Evolutionary conservation across 2,797 vertebrate genomes (phyloP).

Genomic region (Sparidentex hasta): DNA sequence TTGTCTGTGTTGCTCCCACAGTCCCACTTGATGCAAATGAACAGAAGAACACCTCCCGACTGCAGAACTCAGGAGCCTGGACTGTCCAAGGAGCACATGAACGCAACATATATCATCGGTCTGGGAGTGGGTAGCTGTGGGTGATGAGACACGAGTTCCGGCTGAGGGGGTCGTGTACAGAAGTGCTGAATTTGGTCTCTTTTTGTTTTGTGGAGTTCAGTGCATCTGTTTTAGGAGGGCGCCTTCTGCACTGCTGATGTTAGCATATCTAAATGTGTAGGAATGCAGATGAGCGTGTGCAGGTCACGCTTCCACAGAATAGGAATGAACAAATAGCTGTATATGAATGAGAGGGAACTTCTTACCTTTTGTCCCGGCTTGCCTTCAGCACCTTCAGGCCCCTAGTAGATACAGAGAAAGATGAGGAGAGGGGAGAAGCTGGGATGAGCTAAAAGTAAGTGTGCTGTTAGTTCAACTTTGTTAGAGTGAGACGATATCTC

Average conservation of each 20-base stretch:
- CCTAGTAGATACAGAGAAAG: constrained; percentile 70
- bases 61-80: no score
- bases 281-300: constrained; percentile 57
- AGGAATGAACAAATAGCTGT: constrained; percentile 53
- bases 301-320: constrained; percentile 56
- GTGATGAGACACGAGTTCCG: constrained; percentile 2
- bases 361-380: constrained; percentile 82
- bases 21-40: no score
- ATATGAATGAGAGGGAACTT: constrained; percentile 41
- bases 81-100: no score
- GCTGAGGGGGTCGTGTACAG: constrained; percentile 1
- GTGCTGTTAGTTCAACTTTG: constrained; percentile 55
- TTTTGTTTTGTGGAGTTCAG: constrained; percentile 33
- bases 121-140: constrained; percentile 4
- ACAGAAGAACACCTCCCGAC: no score
- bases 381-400: constrained; percentile 77
- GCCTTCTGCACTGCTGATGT: constrained; percentile 58
- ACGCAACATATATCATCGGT: neutral
- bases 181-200: constrained; percentile 22
- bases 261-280: constrained; percentile 60
- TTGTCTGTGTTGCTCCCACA: no score
- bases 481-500: constrained; percentile 52
- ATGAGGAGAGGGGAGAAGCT: constrained; percentile 26
- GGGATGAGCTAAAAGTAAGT: constrained; percentile 38
- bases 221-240: constrained; percentile 50